Evolutionary conservation across 92 coral and sea anemone species (phyloP).

Genomic region (Zoanthus sociatus): DNA sequence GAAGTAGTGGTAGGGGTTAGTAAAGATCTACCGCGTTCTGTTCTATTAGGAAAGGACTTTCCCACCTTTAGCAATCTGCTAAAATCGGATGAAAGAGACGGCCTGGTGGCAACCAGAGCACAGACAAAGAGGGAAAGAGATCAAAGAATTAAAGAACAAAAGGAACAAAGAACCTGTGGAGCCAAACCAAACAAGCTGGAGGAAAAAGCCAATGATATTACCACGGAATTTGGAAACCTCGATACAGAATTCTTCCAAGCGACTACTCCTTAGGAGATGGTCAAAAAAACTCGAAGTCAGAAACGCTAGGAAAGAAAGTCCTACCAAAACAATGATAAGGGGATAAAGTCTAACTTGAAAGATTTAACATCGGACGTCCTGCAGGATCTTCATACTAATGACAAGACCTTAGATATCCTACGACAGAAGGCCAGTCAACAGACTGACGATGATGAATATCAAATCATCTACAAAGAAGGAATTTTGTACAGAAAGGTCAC

Average conservation of each 20-base stretch:
- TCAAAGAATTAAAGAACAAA: conserved; percentile 1
- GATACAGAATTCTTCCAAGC: conserved; percentile 12
- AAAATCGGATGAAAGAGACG: conserved; percentile 18
- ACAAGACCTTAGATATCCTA: conserved; percentile 15
- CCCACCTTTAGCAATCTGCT: conserved; percentile 28
- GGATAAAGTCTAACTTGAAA: conserved; percentile 13
- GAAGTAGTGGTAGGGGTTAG: conserved; percentile 50
- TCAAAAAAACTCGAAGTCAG: conserved; percentile 27
- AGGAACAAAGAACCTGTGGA: conserved; percentile 4
- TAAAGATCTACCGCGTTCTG: conserved; percentile 50
- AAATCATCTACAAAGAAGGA: conserved; percentile 20
- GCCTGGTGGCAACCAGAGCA: conserved; percentile 48
- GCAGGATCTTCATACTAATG: conserved; percentile 18
- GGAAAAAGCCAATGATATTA: neutral
- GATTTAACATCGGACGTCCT: conserved; percentile 7
- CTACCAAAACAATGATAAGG: conserved; percentile 9
- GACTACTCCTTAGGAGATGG: conserved; percentile 5
- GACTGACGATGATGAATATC: conserved; percentile 17
- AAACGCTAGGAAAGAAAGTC: conserved; percentile 31
- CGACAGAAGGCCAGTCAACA: conserved; percentile 37
- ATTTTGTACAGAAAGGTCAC: conserved; percentile 24
- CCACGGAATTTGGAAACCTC: neutral
- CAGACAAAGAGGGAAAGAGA: conserved; percentile 34
- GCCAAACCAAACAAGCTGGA: conserved; percentile 33
- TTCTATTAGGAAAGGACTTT: conserved; percentile 47